Evolutionary conservation across 92 coral and sea anemone species (phyloP).

Genomic region (Bergia sp.): DNA sequence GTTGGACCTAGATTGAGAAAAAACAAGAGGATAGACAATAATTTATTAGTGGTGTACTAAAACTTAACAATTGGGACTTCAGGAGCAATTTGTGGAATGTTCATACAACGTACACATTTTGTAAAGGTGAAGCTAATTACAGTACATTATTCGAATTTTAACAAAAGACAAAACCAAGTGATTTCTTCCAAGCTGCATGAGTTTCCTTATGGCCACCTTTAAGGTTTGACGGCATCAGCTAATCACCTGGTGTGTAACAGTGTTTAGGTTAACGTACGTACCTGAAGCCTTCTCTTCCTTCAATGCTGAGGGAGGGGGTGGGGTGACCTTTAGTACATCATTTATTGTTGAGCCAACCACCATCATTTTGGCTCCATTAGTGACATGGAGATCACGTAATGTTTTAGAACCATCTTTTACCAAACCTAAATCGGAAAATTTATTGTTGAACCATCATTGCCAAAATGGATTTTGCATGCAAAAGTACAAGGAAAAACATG

Average conservation of each 20-base stretch:
- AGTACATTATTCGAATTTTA: neutral
- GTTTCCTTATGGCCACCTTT: no score
- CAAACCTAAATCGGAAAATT: conserved; percentile 58
- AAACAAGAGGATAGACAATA: neutral
- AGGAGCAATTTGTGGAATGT: neutral
- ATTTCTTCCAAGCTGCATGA: no score
- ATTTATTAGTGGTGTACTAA: neutral
- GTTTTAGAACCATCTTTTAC: conserved; percentile 94
- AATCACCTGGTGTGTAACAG: neutral
- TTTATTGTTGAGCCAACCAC: conserved; percentile 98
- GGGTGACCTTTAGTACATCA: conserved; percentile 94
- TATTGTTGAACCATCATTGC: neutral
- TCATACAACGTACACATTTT: no score
- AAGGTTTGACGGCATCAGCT: no score
- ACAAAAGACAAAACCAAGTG: no score
- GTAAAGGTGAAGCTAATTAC: no score
- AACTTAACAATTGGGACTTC: neutral
- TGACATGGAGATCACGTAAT: conserved; percentile 79
- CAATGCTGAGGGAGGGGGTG: conserved; percentile 89
- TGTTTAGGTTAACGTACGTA: neutral
- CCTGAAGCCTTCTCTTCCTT: conserved; percentile 93
- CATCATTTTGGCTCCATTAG: conserved; percentile 95
- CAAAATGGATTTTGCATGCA: neutral
- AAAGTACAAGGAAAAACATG: neutral
- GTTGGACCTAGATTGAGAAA: conserved; percentile 63